Evolutionary conservation across 2,888 invertebrate species (phyloP).

Genomic region (Morpho achilles): DNA sequence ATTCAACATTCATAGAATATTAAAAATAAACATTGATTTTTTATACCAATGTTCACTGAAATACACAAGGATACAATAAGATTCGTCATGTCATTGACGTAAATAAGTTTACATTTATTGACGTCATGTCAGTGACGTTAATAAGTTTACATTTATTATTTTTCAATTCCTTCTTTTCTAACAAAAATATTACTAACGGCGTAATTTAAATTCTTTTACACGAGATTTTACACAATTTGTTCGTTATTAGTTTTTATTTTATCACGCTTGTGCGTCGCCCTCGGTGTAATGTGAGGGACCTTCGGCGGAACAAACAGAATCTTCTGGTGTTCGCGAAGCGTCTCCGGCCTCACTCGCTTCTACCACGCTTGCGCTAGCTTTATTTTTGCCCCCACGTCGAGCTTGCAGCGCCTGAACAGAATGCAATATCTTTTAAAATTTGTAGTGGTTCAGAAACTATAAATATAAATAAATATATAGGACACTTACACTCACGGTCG

Average conservation of each 20-base stretch:
- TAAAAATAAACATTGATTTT: slow-evolving; percentile 15
- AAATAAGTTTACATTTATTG: background rate
- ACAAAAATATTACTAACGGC: slow-evolving; percentile 15
- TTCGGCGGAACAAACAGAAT: slow-evolving; percentile 93
- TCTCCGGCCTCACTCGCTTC: slow-evolving; percentile 86
- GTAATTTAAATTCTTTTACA: slow-evolving; percentile 2
- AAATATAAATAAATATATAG: too few species aligned
- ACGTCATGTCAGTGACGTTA: too few species aligned
- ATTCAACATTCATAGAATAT: slow-evolving; percentile 22
- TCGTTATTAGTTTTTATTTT: background rate
- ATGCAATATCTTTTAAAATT: background rate
- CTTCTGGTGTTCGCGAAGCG: slow-evolving; percentile 92
- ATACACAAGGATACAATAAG: background rate
- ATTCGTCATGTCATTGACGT: too few species aligned
- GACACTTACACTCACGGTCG: too few species aligned
- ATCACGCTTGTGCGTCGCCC: slow-evolving; percentile 74
- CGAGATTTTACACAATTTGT: too few species aligned
- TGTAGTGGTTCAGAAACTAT: background rate
- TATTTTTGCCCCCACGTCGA: slow-evolving; percentile 77
- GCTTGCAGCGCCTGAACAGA: slow-evolving; percentile 86
- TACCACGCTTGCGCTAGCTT: slow-evolving; percentile 73
- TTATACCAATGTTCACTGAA: slow-evolving; percentile 1
- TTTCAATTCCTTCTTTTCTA: slow-evolving; percentile 20
- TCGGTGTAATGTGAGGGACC: slow-evolving; percentile 86
- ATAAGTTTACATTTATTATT: background rate